These are phyloP conservation scores for Rotaria macrura DNA, from an alignment of 2,888 invertebrate genomes.

Conservation along the genomic window DNA sequence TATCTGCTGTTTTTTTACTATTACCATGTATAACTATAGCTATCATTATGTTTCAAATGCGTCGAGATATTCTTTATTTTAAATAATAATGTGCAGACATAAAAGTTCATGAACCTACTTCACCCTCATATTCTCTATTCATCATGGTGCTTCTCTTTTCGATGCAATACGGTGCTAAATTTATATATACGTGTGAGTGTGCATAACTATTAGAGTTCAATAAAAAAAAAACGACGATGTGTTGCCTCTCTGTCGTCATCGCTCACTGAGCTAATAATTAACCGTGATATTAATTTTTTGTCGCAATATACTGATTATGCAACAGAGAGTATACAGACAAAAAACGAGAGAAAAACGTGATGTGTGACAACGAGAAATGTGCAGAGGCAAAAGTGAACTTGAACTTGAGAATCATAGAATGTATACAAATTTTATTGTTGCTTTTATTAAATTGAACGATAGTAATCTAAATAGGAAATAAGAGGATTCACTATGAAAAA, in stretches of 20 bases:
- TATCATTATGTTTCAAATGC: neutral
- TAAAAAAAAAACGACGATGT: neutral
- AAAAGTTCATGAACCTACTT: neutral
- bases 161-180: neutral
- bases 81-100: neutral
- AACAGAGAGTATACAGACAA: neutral
- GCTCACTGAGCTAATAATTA: neutral
- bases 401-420: neutral
- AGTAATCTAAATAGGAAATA: neutral
- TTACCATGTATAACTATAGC: neutral
- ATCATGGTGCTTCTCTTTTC: neutral
- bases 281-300: neutral
- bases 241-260: neutral
- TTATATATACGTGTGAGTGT: neutral
- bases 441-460: neutral
- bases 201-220: neutral
- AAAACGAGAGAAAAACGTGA: neutral
- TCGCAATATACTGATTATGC: neutral
- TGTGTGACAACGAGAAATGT: neutral
- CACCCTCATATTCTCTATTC: neutral
- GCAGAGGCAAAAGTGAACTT: neutral
- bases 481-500: neutral
- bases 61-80: slow-evolving; percentile 5
- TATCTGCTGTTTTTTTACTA: neutral
- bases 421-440: neutral